Evolutionary conservation across 2,113 vertebrate genomes (phyloP), one percentile per base, ranked within the genome.

Genomic region (Petaurus breviceps): DNA sequence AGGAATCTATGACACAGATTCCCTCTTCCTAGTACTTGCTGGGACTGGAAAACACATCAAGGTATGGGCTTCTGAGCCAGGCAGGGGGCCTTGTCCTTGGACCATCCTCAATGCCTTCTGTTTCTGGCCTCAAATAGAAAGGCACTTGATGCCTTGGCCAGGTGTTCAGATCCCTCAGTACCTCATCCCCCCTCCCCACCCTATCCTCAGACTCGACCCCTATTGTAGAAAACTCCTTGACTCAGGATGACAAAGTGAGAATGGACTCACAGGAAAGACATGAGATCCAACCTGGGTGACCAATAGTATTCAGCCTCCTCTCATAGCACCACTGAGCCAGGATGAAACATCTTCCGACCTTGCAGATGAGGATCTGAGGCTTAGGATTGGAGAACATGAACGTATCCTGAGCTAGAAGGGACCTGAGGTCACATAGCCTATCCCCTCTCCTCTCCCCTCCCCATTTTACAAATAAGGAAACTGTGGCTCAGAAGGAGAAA

Each of bases 41-140:
- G 90, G 14, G 89, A 90, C 95, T 77, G 25, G 97, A 95, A 97
- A 95, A 53, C 12, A 92, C 49, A 95, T 54, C 1, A 8, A 95
- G 95, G 23, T 26, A 46, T 28, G 61, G 90, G 95, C 92, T 25
- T 97, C 96, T 9, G 14, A n/a, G 37, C 11, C 47, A 90, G 11
- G 25, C 53, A 93, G 84, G 97, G 95, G 95, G 95, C 89, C 47
- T 50, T 49, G 46, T 90, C 46, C 31, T 23, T 51, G 50, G 84
- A 46, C 5, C 61, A 46, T 68, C 68, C 77, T 55, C 84, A 52
- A 24, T 31, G 51, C 43, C 89, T 10, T 49, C 0, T 3, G 51
- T 90, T 90, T 95, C 54, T 8, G 14, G 37, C 31, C 51, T 55
- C 77, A 26, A 51, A 43, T 22, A 52, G 31, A 54, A 49, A 92